phyloP scores from a whole-genome alignment of 1,140 invertebrate genomes.

The Proctacanthus coquilletti region DNA sequence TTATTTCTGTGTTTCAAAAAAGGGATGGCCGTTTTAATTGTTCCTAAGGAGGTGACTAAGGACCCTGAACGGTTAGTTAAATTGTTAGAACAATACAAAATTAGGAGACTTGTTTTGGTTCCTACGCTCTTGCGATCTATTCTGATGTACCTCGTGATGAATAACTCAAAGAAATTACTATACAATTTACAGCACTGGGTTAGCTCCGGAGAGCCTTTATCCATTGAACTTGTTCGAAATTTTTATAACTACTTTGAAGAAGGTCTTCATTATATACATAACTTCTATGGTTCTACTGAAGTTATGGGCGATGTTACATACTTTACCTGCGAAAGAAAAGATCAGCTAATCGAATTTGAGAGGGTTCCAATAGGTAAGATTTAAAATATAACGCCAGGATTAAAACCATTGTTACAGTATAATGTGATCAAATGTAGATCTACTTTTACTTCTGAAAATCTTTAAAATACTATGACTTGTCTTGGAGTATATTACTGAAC shows the following conservation, averaged over 20 bases:
- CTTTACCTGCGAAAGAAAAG: constrained; percentile 34
- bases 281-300: constrained; percentile 83
- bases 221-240: constrained; percentile 44
- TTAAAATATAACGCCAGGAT: no score
- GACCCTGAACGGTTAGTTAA: constrained; percentile 56
- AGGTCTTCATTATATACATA: constrained; percentile 47
- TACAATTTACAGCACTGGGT: constrained; percentile 55
- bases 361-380: constrained; percentile 64
- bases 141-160: constrained; percentile 48
- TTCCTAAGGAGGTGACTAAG: constrained; percentile 51
- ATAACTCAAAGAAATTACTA: constrained; percentile 29
- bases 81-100: constrained; percentile 50
- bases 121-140: constrained; percentile 66
- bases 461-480: no score
- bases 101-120: constrained; percentile 63
- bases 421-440: background rate
- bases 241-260: constrained; percentile 55
- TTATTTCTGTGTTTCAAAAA: no score
- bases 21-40: constrained; percentile 42
- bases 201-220: constrained; percentile 64
- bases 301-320: constrained; percentile 71
- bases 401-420: constrained; percentile 8
- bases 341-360: constrained; percentile 42
- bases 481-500: no score
- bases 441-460: background rate